Base-by-base conservation (phyloP, 1,140 invertebrate species). In the Choristoneura fumiferana region DNA sequence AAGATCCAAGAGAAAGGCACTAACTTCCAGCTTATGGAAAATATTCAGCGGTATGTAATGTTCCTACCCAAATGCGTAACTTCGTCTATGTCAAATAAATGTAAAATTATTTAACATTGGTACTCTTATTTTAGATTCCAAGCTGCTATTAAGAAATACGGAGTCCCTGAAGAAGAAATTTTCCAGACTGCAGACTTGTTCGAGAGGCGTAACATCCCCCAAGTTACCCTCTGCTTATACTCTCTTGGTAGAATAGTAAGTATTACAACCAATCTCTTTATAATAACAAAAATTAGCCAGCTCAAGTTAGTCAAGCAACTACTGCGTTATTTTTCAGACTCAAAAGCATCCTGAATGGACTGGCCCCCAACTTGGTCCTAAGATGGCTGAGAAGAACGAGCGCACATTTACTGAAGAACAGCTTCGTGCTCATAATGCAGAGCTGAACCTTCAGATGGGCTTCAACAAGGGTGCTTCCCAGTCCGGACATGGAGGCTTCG, bases 111-210 rank as follows among this genome's bases (percentile, higher is more conserved):
- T 60, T 54, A 55, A 52, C 40, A 6, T n/a, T n/a, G n/a, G n/a
- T n/a, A n/a, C n/a, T 40, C 40, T 43, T 54, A 18, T 81, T 83
- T 58, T 69, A 95, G 94, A 90, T 99, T 99, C 91, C 97, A 99
- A 91, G 95, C 95, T 12, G 97, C 95, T 0, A 93, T 95, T 37
- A 98, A 97, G 89, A 95, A 95, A 61, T 98, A 98, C 78, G 98
- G 98, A 14, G 95, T 99, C 8, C 97, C 95, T 34, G 95, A 98
- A 75, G 96, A 98, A 81, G 98, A 99, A 91, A 97, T 99, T 71
- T 99, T 99, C 92, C 98, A 99, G 90, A 99, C 98, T 0, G 98
- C 98, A 33, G 98, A 99, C 91, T 91, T 99, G 4, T 99, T 98
- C 81, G 98, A 99, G 85, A 95, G 94, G 78, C 93, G 98, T 72